phyloP scores from a whole-genome alignment of 2,797 vertebrate genomes.

The Bucorvus abyssinicus region DNA sequence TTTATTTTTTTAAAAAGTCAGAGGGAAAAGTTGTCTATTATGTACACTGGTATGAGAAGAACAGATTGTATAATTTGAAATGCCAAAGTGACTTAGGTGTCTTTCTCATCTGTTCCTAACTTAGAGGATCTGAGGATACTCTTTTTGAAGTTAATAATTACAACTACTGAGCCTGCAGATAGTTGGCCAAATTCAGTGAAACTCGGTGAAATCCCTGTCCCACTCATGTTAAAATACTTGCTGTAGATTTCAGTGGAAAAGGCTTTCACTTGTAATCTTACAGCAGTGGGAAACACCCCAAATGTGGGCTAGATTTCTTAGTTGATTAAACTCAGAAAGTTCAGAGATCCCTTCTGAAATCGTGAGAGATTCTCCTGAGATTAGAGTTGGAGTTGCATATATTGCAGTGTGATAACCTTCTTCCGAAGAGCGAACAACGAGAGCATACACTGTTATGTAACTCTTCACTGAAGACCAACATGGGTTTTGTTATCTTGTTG shows the following conservation, averaged over 20 bases:
- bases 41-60: neutral
- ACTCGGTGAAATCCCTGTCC: neutral
- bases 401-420: neutral
- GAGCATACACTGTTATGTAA: neutral
- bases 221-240: neutral
- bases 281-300: neutral
- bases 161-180: neutral
- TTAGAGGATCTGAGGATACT: neutral
- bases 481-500: neutral
- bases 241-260: neutral
- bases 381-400: neutral
- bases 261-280: neutral
- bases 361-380: neutral
- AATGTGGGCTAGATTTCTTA: neutral
- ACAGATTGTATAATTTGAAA: neutral
- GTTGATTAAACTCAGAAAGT: neutral
- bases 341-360: neutral
- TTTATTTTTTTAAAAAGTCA: neutral
- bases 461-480: neutral
- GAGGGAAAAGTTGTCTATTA: neutral
- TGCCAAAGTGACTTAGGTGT: fast-evolving
- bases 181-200: neutral
- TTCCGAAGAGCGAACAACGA: neutral
- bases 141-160: neutral
- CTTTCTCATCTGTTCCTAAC: neutral